These are phyloP conservation scores for Prionace glauca DNA, from an alignment of 2,797 vertebrate genomes.

Conservation along the genomic window DNA sequence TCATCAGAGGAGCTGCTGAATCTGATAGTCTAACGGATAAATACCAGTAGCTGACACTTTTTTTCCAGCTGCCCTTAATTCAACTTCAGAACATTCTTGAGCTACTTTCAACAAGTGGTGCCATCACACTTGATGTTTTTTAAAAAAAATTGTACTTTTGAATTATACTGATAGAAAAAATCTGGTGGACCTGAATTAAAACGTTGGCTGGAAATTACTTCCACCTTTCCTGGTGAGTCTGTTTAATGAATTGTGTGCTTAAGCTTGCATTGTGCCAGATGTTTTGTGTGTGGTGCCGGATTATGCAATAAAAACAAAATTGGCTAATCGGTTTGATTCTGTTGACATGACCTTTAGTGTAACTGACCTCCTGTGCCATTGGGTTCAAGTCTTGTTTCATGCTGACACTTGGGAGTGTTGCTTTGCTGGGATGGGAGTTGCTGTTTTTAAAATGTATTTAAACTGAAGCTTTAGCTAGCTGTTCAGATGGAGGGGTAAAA, in stretches of 20 bases:
- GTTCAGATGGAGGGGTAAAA: not conserved
- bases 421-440: not conserved
- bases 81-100: not conserved
- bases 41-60: not conserved
- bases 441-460: too few relatives aligned
- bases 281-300: not conserved
- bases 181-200: not conserved
- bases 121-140: not conserved
- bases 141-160: slow-evolving; percentile 29
- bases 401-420: not conserved
- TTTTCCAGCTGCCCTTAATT: not conserved
- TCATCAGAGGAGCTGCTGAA: not conserved
- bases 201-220: not conserved
- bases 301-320: not conserved
- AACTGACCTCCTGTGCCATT: not conserved
- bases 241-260: slow-evolving; percentile 12
- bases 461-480: not conserved
- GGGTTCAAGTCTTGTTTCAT: not conserved
- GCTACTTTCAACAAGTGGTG: not conserved
- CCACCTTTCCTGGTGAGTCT: slow-evolving; percentile 23
- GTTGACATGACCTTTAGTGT: not conserved
- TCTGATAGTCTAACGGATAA: not conserved
- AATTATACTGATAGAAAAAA: not conserved
- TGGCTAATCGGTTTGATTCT: not conserved
- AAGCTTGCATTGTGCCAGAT: slow-evolving; percentile 8